These are phyloP conservation scores for Beroe forskalii DNA, from an alignment of 37 sponge, comb jelly and placozoan genomes.

Conservation along the genomic window DNA sequence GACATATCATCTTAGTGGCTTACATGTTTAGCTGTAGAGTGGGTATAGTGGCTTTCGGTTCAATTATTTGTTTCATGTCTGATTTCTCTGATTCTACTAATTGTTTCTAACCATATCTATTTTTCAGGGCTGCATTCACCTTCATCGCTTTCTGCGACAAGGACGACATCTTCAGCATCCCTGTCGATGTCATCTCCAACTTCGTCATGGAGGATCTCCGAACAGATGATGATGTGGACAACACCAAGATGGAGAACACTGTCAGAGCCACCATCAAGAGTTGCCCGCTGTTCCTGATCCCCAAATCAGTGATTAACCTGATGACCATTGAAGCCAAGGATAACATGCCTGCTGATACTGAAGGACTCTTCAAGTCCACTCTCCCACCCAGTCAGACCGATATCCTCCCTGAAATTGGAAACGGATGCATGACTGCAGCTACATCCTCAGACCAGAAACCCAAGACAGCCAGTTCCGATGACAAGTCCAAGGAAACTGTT, in stretches of 20 bases:
- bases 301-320: slow-evolving; percentile 3
- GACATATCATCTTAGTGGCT: too few relatives aligned
- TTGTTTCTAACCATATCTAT: neutral
- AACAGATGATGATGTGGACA: slow-evolving; percentile 61
- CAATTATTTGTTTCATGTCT: too few relatives aligned
- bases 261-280: slow-evolving; percentile 29
- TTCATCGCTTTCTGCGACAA: slow-evolving; percentile 50
- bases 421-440: slow-evolving; percentile 50
- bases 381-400: slow-evolving; percentile 11
- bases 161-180: slow-evolving; percentile 59
- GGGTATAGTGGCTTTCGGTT: too few relatives aligned
- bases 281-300: slow-evolving; percentile 37
- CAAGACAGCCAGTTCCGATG: neutral
- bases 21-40: too few relatives aligned
- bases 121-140: slow-evolving; percentile 52
- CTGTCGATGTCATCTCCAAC: slow-evolving; percentile 55
- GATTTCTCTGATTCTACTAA: too few relatives aligned
- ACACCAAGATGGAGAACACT: slow-evolving; percentile 54
- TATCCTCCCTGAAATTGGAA: slow-evolving; percentile 30
- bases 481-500: neutral
- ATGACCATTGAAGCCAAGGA: slow-evolving; percentile 14
- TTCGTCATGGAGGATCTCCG: slow-evolving; percentile 45
- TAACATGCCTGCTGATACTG: slow-evolving; percentile 22
- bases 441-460: neutral
- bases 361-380: neutral